Evolutionary conservation across 2,888 invertebrate species (phyloP).

Genomic region (Leucophenga montana): DNA sequence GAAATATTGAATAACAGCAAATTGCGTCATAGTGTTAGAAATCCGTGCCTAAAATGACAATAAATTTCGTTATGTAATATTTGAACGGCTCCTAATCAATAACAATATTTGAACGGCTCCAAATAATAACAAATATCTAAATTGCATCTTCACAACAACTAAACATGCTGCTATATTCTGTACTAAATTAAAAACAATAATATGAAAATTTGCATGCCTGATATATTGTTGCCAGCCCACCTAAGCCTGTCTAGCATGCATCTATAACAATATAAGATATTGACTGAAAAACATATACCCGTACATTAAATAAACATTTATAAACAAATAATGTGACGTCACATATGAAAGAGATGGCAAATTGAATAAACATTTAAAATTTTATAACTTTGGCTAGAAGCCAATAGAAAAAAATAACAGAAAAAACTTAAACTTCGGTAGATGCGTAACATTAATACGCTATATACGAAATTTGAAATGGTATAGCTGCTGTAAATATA

Average conservation of each 20-base stretch:
- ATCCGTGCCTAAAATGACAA: too few species aligned
- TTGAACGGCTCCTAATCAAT: too few species aligned
- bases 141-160: not conserved
- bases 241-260: not conserved
- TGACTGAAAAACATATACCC: not conserved
- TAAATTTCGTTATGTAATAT: too few species aligned
- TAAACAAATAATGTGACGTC: conserved; percentile 17
- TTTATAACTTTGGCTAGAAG: not conserved
- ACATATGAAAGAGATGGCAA: not conserved
- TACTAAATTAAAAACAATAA: not conserved
- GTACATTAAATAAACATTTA: not conserved
- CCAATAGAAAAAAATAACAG: not conserved
- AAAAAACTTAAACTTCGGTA: not conserved
- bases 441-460: not conserved
- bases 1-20: too few species aligned
- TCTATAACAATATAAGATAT: not conserved
- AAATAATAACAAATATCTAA: too few species aligned
- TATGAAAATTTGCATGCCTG: not conserved
- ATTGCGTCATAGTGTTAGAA: too few species aligned
- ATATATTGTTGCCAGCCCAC: not conserved
- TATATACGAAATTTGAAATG: not conserved
- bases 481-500: too few species aligned
- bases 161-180: not conserved
- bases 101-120: too few species aligned
- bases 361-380: not conserved